Base-by-base conservation (phyloP, 1,140 invertebrate genomes). In the Anthonomus grandis region DNA sequence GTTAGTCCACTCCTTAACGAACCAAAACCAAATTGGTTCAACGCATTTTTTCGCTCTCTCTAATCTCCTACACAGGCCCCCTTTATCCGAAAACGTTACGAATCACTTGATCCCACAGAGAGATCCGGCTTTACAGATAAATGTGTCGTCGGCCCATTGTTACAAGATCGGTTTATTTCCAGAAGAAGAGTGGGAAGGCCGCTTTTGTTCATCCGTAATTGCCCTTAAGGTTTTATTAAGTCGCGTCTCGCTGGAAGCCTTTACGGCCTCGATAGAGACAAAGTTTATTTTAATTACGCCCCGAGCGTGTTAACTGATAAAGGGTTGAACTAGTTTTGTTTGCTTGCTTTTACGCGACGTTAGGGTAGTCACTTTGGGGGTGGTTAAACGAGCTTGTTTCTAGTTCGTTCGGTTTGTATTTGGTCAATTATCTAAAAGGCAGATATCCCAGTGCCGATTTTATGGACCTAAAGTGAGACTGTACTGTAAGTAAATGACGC, bases 231-330 rank as follows among this genome's bases (percentile, higher is more conserved):
- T 21, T 42, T 42, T 10, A 42, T 42, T 42, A 42, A 42, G 41
- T 21, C 41, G 22, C n/a, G 41, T 17, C 22, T 22, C 41, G 6
- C 22, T n/a, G n/a, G 41, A 10, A 19, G 6, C 8, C 41, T 42
- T 42, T 42, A 42, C 41, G 41, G 4, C 3, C 17, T 42, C 41
- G 6, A 19, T 22, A 18, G 17, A 22, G 4, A 42, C 21, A 42
- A 42, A n/a, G 6, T 42, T 42, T 42, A 22, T 42, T 42, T 42
- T 42, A 42, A 42, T 42, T n/a, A n/a, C n/a, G n/a, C n/a, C n/a
- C n/a, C n/a, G n/a, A n/a, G n/a, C n/a, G n/a, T n/a, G n/a, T n/a
- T n/a, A n/a, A n/a, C n/a, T n/a, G n/a, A n/a, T n/a, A n/a, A n/a
- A n/a, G n/a, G n/a, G n/a, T n/a, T n/a, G n/a, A n/a, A n/a, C n/a